Conservation (phyloP, 2,113 vertebrate species). For the Epinephelus moara region DNA sequence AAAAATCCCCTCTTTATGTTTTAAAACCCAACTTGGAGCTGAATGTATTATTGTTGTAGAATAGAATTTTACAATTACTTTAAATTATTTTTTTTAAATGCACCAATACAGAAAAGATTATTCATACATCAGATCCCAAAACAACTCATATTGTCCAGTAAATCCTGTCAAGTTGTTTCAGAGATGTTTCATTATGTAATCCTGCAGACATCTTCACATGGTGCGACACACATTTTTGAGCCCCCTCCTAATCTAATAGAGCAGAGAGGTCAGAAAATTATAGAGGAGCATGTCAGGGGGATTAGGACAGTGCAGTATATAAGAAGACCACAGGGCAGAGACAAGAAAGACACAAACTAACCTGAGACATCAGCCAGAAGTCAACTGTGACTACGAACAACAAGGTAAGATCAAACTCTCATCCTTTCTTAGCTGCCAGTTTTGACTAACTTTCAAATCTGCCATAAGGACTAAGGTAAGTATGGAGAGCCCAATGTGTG, state of each 20-base stretch:
- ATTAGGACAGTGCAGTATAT: conserved; percentile 59
- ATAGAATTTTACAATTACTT: neutral
- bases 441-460: conserved; percentile 6
- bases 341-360: conserved; percentile 9
- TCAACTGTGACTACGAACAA: neutral
- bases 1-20: neutral
- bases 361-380: conserved; percentile 4
- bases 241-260: conserved; percentile 36
- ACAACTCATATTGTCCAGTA: neutral
- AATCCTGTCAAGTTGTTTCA: neutral
- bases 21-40: neutral
- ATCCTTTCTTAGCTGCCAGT: neutral
- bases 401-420: conserved; percentile 60
- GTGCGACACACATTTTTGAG: conserved; percentile 3
- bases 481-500: too few species aligned
- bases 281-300: conserved; percentile 26
- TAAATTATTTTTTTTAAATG: neutral
- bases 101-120: neutral
- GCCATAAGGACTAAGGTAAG: neutral
- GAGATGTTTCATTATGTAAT: conserved; percentile 55
- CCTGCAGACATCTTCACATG: neutral
- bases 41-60: neutral
- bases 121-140: neutral
- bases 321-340: conserved; percentile 9
- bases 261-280: neutral